Base-by-base conservation (phyloP, 2,888 invertebrate species). In the Xestia sexstrigata region DNA sequence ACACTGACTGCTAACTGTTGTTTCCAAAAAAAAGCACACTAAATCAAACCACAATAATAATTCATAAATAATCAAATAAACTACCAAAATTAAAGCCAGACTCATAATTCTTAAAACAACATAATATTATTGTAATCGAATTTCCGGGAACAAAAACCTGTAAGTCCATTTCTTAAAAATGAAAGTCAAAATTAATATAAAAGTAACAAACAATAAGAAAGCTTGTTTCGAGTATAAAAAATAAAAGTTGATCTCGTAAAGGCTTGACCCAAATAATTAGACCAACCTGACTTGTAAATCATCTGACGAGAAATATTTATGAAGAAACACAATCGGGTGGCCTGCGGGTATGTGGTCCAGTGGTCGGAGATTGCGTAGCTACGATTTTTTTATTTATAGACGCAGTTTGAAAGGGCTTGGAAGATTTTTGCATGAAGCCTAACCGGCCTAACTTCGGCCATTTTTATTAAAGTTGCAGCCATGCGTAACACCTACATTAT, bases 231-330 rank as follows among this genome's bases (percentile, higher is more conserved):
- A 79, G 76, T 81, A 60, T 45, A 9, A 92, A 93, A 93, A 93
- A n/a, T n/a, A n/a, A 93, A 94, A 93, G 90, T 90, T 90, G 93
- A 93, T 94, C 93, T 94, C 87, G 87, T 92, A 92, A 92, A 92
- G 86, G 91, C 90, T 90, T 93, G 95, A 92, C 94, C 95, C 90
- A 93, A 94, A 95, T 95, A 95, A 95, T 95, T 95, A 95, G 94
- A 94, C 93, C 91, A 89, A 90, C 89, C 92, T 91, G 91, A 90
- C 89, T 89, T 90, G 95, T 95, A 95, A 95, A 95, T 95, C 95
- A 95, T 95, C 91, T 91, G 90, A 91, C 91, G 90, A 92, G 93
- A 92, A 92, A 94, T 94, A 94, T 95, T 95, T 95, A 95, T 93
- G 94, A 92, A 89, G 89, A 88, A 89, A 91, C 84, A 90, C 92